Percentiles rank a stretch among this genome's conserved stretches.
Evolutionary conservation across 2,888 invertebrate genomes (phyloP).

Genomic region (Lasiommata megera): DNA sequence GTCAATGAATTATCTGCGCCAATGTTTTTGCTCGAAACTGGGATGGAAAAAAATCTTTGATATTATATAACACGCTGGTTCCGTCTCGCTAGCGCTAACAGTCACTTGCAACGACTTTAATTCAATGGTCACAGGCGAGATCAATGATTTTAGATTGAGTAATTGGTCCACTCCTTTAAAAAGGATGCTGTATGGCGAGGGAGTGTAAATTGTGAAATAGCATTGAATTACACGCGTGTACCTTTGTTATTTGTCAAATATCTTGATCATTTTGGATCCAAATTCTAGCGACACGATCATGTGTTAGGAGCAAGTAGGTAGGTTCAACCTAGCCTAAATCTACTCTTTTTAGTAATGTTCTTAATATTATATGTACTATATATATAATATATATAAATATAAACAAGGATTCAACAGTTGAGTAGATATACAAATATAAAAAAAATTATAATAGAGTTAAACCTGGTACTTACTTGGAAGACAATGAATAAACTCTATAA

Average conservation of each 20-base stretch:
- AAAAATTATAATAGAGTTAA: too few relatives aligned
- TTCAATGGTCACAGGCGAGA: constrained; percentile 14
- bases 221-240: not conserved
- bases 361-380: too few relatives aligned
- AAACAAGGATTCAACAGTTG: too few relatives aligned
- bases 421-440: too few relatives aligned
- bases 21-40: constrained; percentile 12
- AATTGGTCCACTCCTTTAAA: constrained; percentile 23
- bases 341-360: too few relatives aligned
- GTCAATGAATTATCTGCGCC: constrained; percentile 22
- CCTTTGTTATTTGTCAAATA: not conserved
- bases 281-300: too few relatives aligned
- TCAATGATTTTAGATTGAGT: constrained; percentile 25
- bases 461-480: too few relatives aligned
- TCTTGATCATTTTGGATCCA: too few relatives aligned
- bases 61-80: constrained; percentile 17
- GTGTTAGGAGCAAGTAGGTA: too few relatives aligned
- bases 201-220: constrained; percentile 3
- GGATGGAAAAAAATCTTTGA: constrained; percentile 9
- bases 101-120: not conserved
- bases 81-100: not conserved
- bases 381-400: too few relatives aligned
- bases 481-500: too few relatives aligned
- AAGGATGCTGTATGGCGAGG: constrained; percentile 6
- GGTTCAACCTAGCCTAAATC: too few relatives aligned